Evolutionary conservation across 2,797 vertebrate genomes (phyloP).

Genomic region (Micrastur ruficollis): DNA sequence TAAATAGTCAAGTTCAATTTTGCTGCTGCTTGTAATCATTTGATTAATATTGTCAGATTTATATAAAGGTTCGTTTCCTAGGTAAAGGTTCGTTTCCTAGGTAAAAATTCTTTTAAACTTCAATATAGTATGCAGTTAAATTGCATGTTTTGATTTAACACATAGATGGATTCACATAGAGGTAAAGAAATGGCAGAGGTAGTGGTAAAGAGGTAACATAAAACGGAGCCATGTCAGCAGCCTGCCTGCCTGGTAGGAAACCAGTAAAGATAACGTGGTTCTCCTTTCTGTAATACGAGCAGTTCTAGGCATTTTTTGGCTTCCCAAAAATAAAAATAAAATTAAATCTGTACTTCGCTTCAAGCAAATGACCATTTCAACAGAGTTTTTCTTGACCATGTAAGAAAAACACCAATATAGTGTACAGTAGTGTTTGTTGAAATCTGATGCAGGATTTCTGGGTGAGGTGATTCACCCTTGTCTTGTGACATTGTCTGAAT

Average conservation of each 20-base stretch:
- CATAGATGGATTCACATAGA: not conserved
- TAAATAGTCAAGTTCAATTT: not conserved
- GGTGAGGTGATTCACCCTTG: not conserved
- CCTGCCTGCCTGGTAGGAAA: not conserved
- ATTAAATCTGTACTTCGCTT: not conserved
- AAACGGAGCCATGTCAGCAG: not conserved
- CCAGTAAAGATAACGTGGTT: not conserved
- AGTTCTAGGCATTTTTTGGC: not conserved
- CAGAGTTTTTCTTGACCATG: not conserved
- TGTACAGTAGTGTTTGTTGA: not conserved
- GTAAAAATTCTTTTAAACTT: not conserved
- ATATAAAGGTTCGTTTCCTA: not conserved
- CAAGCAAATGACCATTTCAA: not conserved
- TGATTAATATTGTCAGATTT: not conserved
- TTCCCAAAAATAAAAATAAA: not conserved
- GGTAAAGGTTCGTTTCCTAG: too few species aligned
- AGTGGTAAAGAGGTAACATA: not conserved
- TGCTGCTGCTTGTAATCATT: not conserved
- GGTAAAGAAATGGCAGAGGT: not conserved
- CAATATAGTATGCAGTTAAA: not conserved
- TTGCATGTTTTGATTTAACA: not conserved
- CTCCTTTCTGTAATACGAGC: not conserved
- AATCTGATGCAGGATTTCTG: not conserved
- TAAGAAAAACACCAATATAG: accelerated
- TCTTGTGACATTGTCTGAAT: not conserved